Evolutionary conservation across 37 sponge, comb jelly and placozoan genomes (phyloP), one percentile per base, ranked within the genome.

Genomic region (Lycopodina hypogea): DNA sequence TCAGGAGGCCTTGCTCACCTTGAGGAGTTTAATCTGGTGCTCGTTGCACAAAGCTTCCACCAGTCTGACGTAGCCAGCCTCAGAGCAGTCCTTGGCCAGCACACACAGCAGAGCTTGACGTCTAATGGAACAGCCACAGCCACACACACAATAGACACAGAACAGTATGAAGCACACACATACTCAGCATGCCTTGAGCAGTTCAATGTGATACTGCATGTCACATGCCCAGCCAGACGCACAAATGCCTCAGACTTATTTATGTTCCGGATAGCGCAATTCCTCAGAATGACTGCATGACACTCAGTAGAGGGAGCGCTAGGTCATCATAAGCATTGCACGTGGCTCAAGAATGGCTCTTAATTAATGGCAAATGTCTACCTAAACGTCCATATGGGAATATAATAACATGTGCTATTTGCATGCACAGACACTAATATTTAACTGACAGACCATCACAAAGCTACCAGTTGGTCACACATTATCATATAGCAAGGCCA

Each of bases 31-130:
- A 74, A 98, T 98, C 36, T 86, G 71, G 81, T 98, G 99, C 68
- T 98, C 99, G 33, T 88, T 83, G 80, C 99, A 98, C 39, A 98
- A 88, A 23, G 96, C 99, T 69, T 96, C 99, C 2, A 98, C 92
- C 80, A 98, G 78, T 50, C 93, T 79, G 62, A 41, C 76, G 82
- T 96, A 96, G 34, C 56, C 84, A 8, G 88, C 84, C 60, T 96
- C 99, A 45, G 79, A 72, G 70, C 96, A 96, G 76, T 96, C 93
- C 86, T 92, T 93, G 30, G 99, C 99, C 81, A 98, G 40, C 29
- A 98, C 75, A 76, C 99, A 98, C 74, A 98, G 64, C 57, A 91
- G 62, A 19, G 99, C 99, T 68, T 96, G 91, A 30, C 97, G 90
- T 60, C 95, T 95, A 48, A 22, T n/a, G 1, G 15, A 56, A 58